A percentile compares a stretch with the other conserved stretches of the same genome.
Conservation (phyloP, 2,888 invertebrate genomes). For the Steinernema carpocapsae region DNA sequence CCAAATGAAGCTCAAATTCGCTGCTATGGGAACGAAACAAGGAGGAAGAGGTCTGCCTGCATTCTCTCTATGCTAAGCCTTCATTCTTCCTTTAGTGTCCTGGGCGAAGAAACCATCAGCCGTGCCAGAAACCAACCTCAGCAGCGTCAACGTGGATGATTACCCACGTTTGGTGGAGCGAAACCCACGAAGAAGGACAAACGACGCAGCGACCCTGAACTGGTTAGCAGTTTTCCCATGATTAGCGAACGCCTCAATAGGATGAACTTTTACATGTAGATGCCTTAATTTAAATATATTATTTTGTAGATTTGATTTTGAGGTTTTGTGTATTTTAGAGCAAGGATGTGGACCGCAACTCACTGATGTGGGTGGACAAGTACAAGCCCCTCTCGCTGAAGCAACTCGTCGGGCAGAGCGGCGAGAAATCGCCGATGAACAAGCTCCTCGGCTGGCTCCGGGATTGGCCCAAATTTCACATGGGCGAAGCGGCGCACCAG, state of each 20-base stretch:
- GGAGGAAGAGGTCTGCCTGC: not conserved
- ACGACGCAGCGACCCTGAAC: not conserved
- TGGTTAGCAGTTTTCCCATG: conserved; percentile 10
- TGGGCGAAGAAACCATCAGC: not conserved
- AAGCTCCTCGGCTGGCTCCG: conserved; percentile 86
- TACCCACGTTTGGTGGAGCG: not conserved
- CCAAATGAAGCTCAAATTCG: conserved; percentile 5
- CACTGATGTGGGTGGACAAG: conserved; percentile 64
- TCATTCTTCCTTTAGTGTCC: not conserved
- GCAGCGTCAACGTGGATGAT: not conserved
- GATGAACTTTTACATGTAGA: conserved; percentile 10
- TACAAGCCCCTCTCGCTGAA: conserved; percentile 75
- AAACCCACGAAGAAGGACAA: not conserved
- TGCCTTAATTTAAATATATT: no score
- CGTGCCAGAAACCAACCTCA: not conserved
- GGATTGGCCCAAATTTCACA: conserved; percentile 84
- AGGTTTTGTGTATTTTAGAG: no score
- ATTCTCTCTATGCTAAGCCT: not conserved
- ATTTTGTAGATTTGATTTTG: no score
- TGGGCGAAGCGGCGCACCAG: conserved; percentile 72
- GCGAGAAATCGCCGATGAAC: conserved; percentile 84
- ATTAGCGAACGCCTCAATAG: not conserved
- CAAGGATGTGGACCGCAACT: conserved; percentile 19
- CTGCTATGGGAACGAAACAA: not conserved
- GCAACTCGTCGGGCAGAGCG: conserved; percentile 90